These are phyloP conservation scores for Odocoileus virginianus DNA, from an alignment of 2,113 vertebrate species.

Conservation along the genomic window DNA sequence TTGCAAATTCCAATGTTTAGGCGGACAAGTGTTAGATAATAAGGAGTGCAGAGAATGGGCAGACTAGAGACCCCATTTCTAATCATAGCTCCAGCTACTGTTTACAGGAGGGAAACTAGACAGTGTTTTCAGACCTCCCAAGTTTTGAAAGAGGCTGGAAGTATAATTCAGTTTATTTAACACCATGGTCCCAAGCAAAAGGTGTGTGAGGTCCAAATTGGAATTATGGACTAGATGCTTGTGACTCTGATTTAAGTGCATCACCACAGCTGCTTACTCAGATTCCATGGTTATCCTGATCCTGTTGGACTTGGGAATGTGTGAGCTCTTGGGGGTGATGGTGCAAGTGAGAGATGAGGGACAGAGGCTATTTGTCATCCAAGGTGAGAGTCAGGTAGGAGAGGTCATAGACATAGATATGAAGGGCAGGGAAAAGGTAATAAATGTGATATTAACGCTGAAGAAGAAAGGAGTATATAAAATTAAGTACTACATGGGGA, in stretches of 20 bases:
- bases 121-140: background rate
- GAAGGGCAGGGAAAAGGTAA: background rate
- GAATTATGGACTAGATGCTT: background rate
- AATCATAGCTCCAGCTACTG: background rate
- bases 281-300: background rate
- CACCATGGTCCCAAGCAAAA: background rate
- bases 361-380: background rate
- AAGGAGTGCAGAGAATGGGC: background rate
- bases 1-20: background rate
- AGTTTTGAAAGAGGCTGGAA: background rate
- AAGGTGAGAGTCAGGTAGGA: background rate
- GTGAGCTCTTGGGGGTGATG: background rate
- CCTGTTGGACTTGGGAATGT: background rate
- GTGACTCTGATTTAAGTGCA: background rate
- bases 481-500: background rate
- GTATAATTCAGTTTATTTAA: background rate
- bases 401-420: background rate
- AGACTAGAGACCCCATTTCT: background rate
- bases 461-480: background rate
- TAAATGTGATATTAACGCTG: background rate
- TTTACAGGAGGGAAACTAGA: background rate
- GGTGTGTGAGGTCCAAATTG: background rate
- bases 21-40: background rate
- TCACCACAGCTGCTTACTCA: background rate
- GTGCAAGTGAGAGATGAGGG: background rate